Base-by-base conservation (phyloP, 37 sponge, comb jelly and placozoan species). In the Bolinopsis microptera region DNA sequence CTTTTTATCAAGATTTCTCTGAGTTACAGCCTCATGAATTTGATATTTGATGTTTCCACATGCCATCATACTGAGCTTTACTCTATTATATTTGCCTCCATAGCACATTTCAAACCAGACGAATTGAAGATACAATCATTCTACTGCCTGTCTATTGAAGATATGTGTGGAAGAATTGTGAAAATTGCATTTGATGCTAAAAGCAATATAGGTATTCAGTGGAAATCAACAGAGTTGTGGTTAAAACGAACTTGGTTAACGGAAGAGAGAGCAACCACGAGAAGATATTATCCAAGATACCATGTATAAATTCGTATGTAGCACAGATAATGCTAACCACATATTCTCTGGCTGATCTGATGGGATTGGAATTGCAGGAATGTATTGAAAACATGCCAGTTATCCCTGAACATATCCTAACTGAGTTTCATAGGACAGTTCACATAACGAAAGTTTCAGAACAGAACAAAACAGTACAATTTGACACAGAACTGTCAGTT, bases 291-390 rank as follows among this genome's bases (percentile, higher is more conserved):
- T 77, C 80, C 3, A 1, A 18, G 32, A 34, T 77, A 32, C 80
- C 80, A 0, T 35, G 80, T 18, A 77, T 77, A 27, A 77, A 77
- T 34, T 27, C 37, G 5, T 77, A 77, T 32, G 80, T 77, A 16
- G 80, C 80, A 34, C 80, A 77, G 36, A 77, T 77, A 33, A 77
- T 77, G 80, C 80, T 77, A 1, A 77, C 80, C 33, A 77, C 80
- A 27, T 77, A 77, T 34, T 32, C 80, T 32, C 80, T 77, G 1
- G 21, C 16, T 1, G 80, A 77, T 32, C 36, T 77, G 33, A 77
- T 77, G 80, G 32, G 21, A 32, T 32, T 77, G 21, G 21, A 28
- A 33, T 32, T 77, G 21, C 36, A 77, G 21, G 80, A 77, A 77
- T 0, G 28, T 0, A 77, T 77, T 35, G 36, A 77, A 8, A 77